phyloP scores from a whole-genome alignment of 1,140 invertebrate species.

The roundworm (Caenorhabditis elegans) region DNA sequence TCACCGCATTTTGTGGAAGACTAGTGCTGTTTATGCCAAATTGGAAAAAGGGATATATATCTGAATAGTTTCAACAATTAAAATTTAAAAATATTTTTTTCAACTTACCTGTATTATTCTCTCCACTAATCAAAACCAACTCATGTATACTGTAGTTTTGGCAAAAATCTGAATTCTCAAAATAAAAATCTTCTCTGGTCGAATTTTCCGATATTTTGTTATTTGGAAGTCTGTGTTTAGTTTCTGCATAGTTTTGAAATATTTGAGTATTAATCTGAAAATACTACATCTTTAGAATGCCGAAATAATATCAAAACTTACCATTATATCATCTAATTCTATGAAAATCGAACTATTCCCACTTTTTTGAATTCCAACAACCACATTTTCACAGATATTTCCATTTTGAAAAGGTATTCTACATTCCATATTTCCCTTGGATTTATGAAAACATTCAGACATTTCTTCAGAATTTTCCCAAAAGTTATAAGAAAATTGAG shows the following conservation, averaged over 20 bases:
- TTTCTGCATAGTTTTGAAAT: neutral
- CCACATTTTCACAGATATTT: conserved; percentile 24
- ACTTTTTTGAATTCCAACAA: neutral
- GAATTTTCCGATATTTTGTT: neutral
- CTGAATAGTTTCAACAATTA: neutral
- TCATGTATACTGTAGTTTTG: neutral
- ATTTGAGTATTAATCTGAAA: conserved; percentile 4
- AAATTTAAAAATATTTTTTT: no score
- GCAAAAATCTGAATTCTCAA: neutral
- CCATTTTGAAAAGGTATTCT: neutral
- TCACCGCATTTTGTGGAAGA: neutral
- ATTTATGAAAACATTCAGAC: neutral
- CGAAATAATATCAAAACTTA: neutral
- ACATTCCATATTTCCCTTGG: neutral
- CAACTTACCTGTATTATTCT: neutral
- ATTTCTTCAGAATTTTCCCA: neutral
- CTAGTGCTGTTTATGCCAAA: neutral
- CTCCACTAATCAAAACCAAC: neutral
- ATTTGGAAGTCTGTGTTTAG: neutral
- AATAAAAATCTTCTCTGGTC: neutral
- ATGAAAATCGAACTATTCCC: neutral
- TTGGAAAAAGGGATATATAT: neutral
- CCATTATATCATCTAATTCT: neutral
- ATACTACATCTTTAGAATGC: neutral
- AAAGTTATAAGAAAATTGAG: conserved; percentile 6